Evolutionary conservation across 2,113 vertebrate species (phyloP).

Genomic region (Triplophysa tibetana): DNA sequence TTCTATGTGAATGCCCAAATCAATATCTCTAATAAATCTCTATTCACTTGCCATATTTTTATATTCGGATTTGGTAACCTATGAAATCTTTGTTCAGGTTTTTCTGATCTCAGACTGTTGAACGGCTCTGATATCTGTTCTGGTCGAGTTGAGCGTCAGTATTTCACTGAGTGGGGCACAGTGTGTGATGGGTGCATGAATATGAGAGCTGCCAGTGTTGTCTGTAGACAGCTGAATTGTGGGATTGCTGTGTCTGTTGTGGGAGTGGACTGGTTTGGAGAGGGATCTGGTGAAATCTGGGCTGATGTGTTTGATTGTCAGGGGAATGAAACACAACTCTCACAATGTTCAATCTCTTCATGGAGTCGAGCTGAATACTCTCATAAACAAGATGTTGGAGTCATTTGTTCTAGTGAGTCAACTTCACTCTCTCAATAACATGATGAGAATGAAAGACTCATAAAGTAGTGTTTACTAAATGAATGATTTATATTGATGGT

Average conservation of each 20-base stretch:
- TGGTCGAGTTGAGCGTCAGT: slow-evolving; percentile 37
- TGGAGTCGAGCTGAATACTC: slow-evolving; percentile 56
- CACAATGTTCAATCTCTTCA: slow-evolving; percentile 43
- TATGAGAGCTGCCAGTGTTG: slow-evolving; percentile 45
- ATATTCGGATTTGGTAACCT: not conserved
- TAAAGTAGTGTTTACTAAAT: too few species aligned
- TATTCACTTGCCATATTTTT: not conserved
- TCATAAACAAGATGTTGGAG: slow-evolving; percentile 30
- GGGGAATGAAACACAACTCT: slow-evolving; percentile 48
- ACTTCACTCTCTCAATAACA: not conserved
- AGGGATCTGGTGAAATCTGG: slow-evolving; percentile 41
- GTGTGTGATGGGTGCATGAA: slow-evolving; percentile 52
- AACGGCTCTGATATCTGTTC: slow-evolving; percentile 25
- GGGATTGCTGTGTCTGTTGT: slow-evolving; percentile 46
- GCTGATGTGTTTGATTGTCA: slow-evolving; percentile 54
- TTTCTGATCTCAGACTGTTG: not conserved
- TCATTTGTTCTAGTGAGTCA: slow-evolving; percentile 18
- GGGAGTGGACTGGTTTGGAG: slow-evolving; percentile 49
- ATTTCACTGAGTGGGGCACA: not conserved
- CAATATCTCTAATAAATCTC: too few species aligned
- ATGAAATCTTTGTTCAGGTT: not conserved
- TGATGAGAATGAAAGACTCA: not conserved
- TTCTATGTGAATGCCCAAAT: too few species aligned
- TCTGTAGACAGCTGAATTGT: slow-evolving; percentile 56
- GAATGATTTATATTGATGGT: too few species aligned